Evolutionary conservation across 2,113 vertebrate genomes (phyloP), one percentile per base, ranked within the genome.

Genomic region (Oreotrochilus melanogaster): DNA sequence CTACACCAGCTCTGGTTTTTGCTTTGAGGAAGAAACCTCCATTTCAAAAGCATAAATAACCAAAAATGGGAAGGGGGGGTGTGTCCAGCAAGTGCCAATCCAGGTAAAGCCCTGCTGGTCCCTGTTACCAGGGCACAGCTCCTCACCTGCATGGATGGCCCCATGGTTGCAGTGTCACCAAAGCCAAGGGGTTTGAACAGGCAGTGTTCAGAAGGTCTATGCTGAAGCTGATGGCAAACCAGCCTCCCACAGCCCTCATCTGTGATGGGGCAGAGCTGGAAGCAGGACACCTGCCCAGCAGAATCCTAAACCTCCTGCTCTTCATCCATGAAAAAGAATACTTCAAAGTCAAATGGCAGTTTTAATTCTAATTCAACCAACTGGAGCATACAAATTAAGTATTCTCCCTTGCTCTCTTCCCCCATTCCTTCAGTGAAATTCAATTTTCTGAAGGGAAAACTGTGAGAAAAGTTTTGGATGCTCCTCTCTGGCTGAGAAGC

Each of bases 41-140:
- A 9, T 35, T 23, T 42, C 18, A 18, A 51, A 84, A 74, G 60
- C 42, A 42, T 1, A 39, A 93, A 61, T 10, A 73, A 53, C 18
- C 43, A 72, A 7, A 82, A 64, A 21, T 0, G 1, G 6, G 14
- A 39, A 39, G 2, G n/a, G 14, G 17, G 18, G 7, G 45, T 14
- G 2, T 54, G 6, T 11, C 18, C 78, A 76, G 64, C 12, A 22
- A 18, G 18, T 9, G 24, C 16, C 51, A 50, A 27, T 6, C 16
- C 30, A 21, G 18, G 33, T 24, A 25, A 85, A 30, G 65, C 33
- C 28, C 1, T 30, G 58, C 12, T 53, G 30, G 28, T 27, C 21
- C 15, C 47, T 4, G 0, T 37, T n/a, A 21, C 0, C 0, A 61
- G 21, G 48, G 14, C 31, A 7, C 39, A 64, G 70, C 45, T 28